A percentile compares a stretch with the other conserved stretches of the same genome.
Conservation (phyloP, 2,797 vertebrate genomes). For the Liparis tanakae region DNA sequence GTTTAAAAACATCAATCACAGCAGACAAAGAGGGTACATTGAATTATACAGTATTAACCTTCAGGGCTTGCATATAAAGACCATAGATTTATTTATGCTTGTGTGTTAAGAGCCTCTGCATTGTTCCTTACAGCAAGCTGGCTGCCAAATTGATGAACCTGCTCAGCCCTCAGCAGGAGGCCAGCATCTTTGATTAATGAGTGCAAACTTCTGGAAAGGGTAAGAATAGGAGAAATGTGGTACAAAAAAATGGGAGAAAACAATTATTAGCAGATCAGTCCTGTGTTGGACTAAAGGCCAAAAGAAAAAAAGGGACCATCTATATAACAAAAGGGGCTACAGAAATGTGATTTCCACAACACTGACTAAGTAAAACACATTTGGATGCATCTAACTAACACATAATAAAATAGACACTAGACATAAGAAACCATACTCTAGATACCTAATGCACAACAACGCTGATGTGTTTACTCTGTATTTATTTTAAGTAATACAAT, state of each 20-base stretch:
- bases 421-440: background rate
- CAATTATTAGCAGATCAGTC: conserved; percentile 77
- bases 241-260: conserved; percentile 81
- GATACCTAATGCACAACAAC: background rate
- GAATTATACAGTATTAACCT: conserved; percentile 99
- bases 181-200: conserved; percentile 92
- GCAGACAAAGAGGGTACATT: conserved; percentile 91
- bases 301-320: conserved; percentile 9
- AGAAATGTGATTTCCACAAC: conserved; percentile 17
- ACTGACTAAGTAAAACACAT: background rate
- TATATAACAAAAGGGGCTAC: conserved; percentile 3
- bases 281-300: conserved; percentile 30
- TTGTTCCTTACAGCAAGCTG: conserved; percentile 88
- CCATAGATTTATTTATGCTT: conserved; percentile 93
- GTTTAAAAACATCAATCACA: conserved; percentile 94
- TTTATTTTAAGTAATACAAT: background rate
- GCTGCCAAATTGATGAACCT: conserved; percentile 94
- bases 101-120: conserved; percentile 87
- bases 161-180: conserved; percentile 90
- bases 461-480: background rate
- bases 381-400: background rate
- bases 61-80: conserved; percentile 94
- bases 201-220: conserved; percentile 85
- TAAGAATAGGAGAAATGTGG: conserved; percentile 73
- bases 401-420: background rate